phyloP scores from a whole-genome alignment of 2,113 vertebrate genomes.

The Suricata suricatta region DNA sequence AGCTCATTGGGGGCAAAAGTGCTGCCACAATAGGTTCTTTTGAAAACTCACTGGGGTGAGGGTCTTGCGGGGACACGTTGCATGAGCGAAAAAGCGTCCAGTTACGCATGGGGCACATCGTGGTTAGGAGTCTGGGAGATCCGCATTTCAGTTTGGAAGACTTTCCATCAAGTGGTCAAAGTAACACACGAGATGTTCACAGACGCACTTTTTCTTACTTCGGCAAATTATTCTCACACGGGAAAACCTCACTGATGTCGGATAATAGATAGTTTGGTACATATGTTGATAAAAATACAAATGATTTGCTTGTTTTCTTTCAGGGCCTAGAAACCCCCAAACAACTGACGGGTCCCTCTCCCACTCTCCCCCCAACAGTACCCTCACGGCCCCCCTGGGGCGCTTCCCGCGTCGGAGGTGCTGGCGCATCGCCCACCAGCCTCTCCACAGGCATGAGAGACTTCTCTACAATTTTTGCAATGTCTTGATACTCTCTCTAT shows the following conservation, averaged over 20 bases:
- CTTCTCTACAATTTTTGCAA: neutral
- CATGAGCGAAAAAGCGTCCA: neutral
- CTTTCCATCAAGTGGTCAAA: neutral
- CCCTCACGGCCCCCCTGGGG: neutral
- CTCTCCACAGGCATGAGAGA: neutral
- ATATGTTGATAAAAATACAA: too few species aligned
- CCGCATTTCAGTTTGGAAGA: neutral
- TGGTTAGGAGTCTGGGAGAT: neutral
- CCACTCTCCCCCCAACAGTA: neutral
- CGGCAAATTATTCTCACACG: neutral
- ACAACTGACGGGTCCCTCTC: rapidly evolving
- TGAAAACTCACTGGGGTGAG: rapidly evolving
- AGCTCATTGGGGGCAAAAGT: neutral
- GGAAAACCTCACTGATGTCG: rapidly evolving
- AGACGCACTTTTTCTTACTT: neutral
- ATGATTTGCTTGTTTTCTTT: neutral
- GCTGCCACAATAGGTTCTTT: neutral
- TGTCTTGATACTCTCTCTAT: neutral
- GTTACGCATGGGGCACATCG: neutral
- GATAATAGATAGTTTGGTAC: neutral
- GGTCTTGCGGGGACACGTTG: neutral
- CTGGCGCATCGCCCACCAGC: rapidly evolving
- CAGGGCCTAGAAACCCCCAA: neutral
- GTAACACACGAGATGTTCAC: neutral
- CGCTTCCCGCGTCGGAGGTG: neutral